These are phyloP conservation scores for Aculops lycopersici DNA, from an alignment of 1,140 invertebrate species.

Conservation along the genomic window DNA sequence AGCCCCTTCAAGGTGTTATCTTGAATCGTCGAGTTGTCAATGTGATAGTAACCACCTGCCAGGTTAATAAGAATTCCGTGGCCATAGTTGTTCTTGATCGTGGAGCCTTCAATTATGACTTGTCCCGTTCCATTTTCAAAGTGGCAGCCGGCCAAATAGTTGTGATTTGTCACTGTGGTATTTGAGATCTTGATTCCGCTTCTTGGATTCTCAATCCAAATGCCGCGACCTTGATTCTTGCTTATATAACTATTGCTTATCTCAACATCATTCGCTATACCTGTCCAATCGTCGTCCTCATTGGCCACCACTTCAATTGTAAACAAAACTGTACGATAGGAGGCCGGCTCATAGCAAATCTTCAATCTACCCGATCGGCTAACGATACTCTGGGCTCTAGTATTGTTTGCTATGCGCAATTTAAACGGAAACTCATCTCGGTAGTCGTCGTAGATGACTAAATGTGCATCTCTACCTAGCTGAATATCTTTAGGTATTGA, in stretches of 20 bases:
- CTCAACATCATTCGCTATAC: slow-evolving; percentile 53
- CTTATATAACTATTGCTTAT: slow-evolving; percentile 46
- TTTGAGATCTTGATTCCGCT: slow-evolving; percentile 42
- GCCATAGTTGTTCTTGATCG: slow-evolving; percentile 56
- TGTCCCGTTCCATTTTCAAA: slow-evolving; percentile 52
- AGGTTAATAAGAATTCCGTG: slow-evolving; percentile 40
- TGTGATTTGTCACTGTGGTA: slow-evolving; percentile 48
- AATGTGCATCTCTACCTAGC: background rate
- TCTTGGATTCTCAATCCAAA: slow-evolving; percentile 46
- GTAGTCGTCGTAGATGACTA: slow-evolving; percentile 5
- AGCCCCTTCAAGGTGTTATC: slow-evolving; percentile 46
- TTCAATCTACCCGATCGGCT: slow-evolving; percentile 15
- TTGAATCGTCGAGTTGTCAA: slow-evolving; percentile 37
- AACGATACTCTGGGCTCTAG: slow-evolving; percentile 47
- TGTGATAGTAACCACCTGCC: slow-evolving; percentile 52
- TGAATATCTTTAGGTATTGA: background rate
- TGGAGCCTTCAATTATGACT: slow-evolving; percentile 57
- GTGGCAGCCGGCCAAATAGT: slow-evolving; percentile 54
- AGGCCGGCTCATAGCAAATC: slow-evolving; percentile 8
- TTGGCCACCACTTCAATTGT: slow-evolving; percentile 35
- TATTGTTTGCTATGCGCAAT: slow-evolving; percentile 25
- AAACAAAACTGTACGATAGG: slow-evolving; percentile 27
- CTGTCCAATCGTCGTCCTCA: slow-evolving; percentile 15
- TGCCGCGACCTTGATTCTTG: slow-evolving; percentile 67
- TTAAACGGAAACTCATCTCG: slow-evolving; percentile 6